These are phyloP conservation scores for Rhyacophila brunnea DNA, from an alignment of 1,140 invertebrate species.

Conservation along the genomic window DNA sequence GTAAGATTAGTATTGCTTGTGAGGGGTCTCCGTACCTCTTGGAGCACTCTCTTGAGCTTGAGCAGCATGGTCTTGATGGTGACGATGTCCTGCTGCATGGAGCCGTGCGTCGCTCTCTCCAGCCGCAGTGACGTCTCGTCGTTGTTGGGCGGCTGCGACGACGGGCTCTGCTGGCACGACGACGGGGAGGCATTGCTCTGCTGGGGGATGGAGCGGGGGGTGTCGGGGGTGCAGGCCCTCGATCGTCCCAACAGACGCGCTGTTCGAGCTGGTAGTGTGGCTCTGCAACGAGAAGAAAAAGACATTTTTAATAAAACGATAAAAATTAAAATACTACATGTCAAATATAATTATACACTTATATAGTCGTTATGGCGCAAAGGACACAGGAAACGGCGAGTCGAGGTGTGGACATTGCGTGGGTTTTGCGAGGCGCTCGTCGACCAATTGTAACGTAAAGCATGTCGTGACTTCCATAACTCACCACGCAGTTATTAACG, in stretches of 20 bases:
- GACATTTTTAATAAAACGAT: background rate
- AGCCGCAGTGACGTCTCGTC: slow-evolving; percentile 55
- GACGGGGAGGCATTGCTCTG: slow-evolving; percentile 33
- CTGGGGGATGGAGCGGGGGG: slow-evolving; percentile 42
- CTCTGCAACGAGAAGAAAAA: slow-evolving; percentile 37
- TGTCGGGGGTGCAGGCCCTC: slow-evolving; percentile 52
- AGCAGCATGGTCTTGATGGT: slow-evolving; percentile 76
- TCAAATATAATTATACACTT: no score
- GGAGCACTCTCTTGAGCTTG: slow-evolving; percentile 72
- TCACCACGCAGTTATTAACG: no score
- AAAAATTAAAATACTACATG: no score
- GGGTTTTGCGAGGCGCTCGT: no score
- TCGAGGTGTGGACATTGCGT: no score
- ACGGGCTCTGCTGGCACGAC: background rate
- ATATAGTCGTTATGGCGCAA: no score
- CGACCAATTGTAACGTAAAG: no score
- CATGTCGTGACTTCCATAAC: no score
- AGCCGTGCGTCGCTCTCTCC: slow-evolving; percentile 64
- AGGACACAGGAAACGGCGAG: no score
- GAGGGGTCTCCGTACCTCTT: slow-evolving; percentile 73
- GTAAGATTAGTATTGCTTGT: no score
- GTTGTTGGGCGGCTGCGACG: slow-evolving; percentile 33
- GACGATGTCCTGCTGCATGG: slow-evolving; percentile 74
- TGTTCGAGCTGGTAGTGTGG: slow-evolving; percentile 50
- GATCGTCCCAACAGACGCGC: slow-evolving; percentile 55